Percentiles rank a stretch among this genome's conserved stretches.
Conservation (phyloP, 1,140 invertebrate species). For the Aphelenchoides fujianensis region DNA sequence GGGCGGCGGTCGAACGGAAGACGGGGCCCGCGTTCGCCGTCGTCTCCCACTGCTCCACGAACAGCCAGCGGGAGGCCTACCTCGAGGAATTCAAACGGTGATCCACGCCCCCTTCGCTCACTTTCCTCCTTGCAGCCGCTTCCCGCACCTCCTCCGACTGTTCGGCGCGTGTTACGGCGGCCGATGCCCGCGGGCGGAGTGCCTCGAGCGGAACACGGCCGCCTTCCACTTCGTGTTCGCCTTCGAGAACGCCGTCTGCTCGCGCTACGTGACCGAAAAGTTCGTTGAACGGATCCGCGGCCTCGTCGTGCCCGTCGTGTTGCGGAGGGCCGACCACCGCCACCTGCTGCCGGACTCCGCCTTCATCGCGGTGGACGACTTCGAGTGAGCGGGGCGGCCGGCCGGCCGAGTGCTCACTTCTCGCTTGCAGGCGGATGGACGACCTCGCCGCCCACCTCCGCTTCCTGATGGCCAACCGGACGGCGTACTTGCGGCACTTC, state of each 20-base stretch:
- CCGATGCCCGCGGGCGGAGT: not conserved
- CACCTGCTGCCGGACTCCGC: no score
- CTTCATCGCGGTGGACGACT: no score
- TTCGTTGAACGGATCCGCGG: conserved; percentile 26
- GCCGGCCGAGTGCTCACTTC: no score
- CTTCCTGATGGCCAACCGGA: no score
- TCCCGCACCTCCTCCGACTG: not conserved
- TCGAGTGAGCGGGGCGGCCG: no score
- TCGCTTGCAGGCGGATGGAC: no score
- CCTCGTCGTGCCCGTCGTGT: conserved; percentile 28
- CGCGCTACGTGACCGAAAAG: conserved; percentile 55
- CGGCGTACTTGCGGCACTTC: no score
- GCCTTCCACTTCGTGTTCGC: conserved; percentile 73
- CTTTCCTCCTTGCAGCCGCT: not conserved
- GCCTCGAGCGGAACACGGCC: not conserved
- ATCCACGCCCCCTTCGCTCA: no score
- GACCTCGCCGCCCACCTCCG: no score
- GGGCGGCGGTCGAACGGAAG: not conserved
- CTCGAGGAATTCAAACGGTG: not conserved
- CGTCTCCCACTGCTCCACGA: not conserved
- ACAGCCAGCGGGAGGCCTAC: not conserved
- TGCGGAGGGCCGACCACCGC: conserved; percentile 3
- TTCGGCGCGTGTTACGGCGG: conserved; percentile 6
- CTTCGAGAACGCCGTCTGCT: conserved; percentile 69
- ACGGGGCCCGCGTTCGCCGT: not conserved